These are phyloP conservation scores for Ooceraea biroi DNA, from an alignment of 1,140 invertebrate genomes.

Conservation along the genomic window DNA sequence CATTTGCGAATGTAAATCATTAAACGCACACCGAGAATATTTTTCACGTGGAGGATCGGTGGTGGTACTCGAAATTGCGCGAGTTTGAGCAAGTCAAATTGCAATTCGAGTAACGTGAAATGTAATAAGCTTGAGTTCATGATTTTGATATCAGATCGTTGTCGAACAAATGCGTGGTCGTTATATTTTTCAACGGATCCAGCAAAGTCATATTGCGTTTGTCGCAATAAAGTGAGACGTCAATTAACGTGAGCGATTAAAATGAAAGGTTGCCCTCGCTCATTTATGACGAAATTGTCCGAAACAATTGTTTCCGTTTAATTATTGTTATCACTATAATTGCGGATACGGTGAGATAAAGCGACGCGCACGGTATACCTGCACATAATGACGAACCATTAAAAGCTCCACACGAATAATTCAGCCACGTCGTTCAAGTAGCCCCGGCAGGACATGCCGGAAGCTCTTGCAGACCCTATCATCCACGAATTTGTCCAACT, in stretches of 20 bases:
- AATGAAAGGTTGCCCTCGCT: neutral
- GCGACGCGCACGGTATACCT: conserved; percentile 28
- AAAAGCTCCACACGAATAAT: conserved; percentile 49
- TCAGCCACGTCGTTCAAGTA: conserved; percentile 26
- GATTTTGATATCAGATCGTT: neutral
- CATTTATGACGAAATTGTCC: conserved; percentile 16
- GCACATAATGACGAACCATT: conserved; percentile 52
- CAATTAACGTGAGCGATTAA: conserved; percentile 42
- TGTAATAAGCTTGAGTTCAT: conserved; percentile 4
- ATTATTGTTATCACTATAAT: conserved; percentile 57
- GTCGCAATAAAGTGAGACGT: conserved; percentile 26
- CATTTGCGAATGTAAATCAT: neutral
- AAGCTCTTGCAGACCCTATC: conserved; percentile 13
- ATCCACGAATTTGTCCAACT: conserved; percentile 14
- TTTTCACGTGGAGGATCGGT: neutral
- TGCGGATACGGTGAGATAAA: conserved; percentile 49
- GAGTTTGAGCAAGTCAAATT: neutral
- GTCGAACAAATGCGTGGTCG: neutral
- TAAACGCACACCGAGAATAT: neutral
- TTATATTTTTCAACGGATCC: conserved; percentile 5
- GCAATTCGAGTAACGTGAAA: neutral
- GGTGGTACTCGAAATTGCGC: neutral
- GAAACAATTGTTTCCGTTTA: conserved; percentile 56
- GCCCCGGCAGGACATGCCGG: neutral
- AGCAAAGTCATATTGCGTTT: neutral